Base-by-base conservation (phyloP, 2,888 invertebrate genomes). In the Theretra japonica region DNA sequence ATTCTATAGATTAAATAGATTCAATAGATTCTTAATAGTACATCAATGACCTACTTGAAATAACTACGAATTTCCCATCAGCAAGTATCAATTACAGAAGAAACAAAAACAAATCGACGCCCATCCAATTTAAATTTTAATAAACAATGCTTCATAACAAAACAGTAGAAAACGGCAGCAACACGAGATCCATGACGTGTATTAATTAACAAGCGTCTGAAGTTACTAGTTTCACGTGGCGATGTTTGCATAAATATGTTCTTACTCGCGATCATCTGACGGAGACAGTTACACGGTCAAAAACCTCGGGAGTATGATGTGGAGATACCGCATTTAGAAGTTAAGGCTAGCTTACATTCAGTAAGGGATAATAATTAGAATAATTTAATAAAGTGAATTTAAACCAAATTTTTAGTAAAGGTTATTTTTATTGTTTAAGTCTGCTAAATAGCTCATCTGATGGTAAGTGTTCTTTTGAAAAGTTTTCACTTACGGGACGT, bases 181-280 rank as follows among this genome's bases (percentile, higher is more conserved):
- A 28, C 59, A n/a, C 53, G n/a, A 19, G n/a, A 65, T 23, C 17
- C 65, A 48, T 48, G 11, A 48, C 41, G 23, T 3, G 15, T 58
- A 58, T 58, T 65, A 48, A 65, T 48, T 65, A 65, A 23, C 41
- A 48, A 23, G 65, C 23, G 33, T 57, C 65, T 65, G 8, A 65
- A 8, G 62, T 56, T 71, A 62, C 70, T 65, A 70, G 62, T 33
- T 65, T 25, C 70, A 53, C 70, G 41, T 53, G 53, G 65, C 41
- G 62, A 70, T 62, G 90, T 90, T 90, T 82, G 85, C 85, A 86
- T 84, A 86, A 86, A 88, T 85, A 87, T 81, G 86, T 90, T 88
- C 87, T 89, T 88, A 88, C 11, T 11, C 53, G 53, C n/a, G 50
- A 56, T 30, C 25, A 68, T 68, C 19, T 53, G 53, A 53, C 19